Percentiles rank a stretch among this genome's conserved stretches.
phyloP scores from a whole-genome alignment of 2,113 vertebrate species.

The Callipepla californica region DNA sequence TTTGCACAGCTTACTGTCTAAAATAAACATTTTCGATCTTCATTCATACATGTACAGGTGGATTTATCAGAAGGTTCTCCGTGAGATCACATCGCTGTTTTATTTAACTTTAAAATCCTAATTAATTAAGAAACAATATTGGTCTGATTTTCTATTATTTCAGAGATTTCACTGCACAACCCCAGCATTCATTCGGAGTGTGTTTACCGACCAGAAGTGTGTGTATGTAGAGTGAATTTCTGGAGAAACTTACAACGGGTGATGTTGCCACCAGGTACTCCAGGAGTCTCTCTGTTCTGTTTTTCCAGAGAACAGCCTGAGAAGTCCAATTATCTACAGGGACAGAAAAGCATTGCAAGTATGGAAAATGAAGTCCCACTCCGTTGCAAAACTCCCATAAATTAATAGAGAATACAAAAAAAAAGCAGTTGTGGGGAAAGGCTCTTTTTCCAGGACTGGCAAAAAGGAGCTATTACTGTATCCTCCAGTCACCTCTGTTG shows the following conservation, averaged over 20 bases:
- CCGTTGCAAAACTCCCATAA: not conserved
- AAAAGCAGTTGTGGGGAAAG: not conserved
- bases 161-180: not conserved
- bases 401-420: not conserved
- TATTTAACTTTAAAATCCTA: not conserved
- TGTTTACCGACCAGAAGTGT: conserved; percentile 17
- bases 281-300: not conserved
- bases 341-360: not conserved
- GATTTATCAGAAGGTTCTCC: not conserved
- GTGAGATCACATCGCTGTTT: not conserved
- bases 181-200: not conserved
- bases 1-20: not conserved
- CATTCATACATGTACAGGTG: not conserved
- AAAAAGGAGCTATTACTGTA: not conserved
- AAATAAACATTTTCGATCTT: not conserved
- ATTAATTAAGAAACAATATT: not conserved
- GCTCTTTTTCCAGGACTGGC: not conserved
- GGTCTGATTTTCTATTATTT: not conserved
- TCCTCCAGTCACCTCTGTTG: not conserved
- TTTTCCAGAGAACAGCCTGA: not conserved
- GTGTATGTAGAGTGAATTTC: conserved; percentile 5
- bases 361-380: not conserved
- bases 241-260: not conserved
- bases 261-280: conserved; percentile 44
- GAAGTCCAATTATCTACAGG: not conserved